A percentile compares a stretch with the other conserved stretches of the same genome.
phyloP scores from a whole-genome alignment of 2,888 invertebrate genomes.

The Drosophila monieri region DNA sequence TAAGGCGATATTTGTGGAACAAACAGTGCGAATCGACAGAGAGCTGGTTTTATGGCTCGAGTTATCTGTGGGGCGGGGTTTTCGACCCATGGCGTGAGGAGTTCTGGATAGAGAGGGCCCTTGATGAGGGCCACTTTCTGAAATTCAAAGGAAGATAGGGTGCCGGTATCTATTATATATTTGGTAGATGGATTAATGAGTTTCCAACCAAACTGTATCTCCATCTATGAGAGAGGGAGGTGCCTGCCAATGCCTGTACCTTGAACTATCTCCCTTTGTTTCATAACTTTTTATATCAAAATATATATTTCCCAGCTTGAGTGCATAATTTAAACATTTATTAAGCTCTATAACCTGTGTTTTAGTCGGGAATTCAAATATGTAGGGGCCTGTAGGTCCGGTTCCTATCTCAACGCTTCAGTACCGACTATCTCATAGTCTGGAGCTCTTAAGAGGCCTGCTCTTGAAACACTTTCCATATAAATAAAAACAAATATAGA shows the following conservation, averaged over 20 bases:
- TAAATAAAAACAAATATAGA: neutral
- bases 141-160: constrained; percentile 21
- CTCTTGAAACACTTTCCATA: neutral
- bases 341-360: neutral
- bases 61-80: constrained; percentile 18
- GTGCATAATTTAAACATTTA: no score
- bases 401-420: neutral
- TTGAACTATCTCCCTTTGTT: no score
- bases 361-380: neutral
- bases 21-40: neutral
- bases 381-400: neutral
- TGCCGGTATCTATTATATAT: neutral
- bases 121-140: constrained; percentile 7
- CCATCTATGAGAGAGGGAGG: no score
- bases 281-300: no score
- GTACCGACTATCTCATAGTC: neutral
- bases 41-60: constrained; percentile 4
- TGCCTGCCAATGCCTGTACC: no score
- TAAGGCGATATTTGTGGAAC: neutral
- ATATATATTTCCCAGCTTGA: no score
- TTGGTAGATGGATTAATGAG: neutral
- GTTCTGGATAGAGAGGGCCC: constrained; percentile 20
- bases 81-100: constrained; percentile 37
- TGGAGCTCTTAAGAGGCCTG: neutral
- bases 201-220: neutral